Base-by-base conservation (phyloP, 2,797 vertebrate genomes). In the Bovichtus diacanthus region DNA sequence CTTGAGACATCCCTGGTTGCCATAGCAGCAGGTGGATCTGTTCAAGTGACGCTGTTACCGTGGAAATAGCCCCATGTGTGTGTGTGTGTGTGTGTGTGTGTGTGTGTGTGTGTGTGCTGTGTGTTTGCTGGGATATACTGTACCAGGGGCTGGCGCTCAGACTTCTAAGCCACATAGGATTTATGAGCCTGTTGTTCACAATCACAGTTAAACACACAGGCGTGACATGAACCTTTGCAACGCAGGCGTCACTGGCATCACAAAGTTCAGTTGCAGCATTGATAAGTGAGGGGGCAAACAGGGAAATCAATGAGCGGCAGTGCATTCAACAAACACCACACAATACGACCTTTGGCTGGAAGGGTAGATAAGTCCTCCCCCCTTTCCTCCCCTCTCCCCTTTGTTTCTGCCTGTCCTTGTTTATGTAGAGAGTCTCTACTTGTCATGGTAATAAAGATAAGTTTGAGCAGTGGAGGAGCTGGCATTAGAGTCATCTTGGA, bases 321-420 rank as follows among this genome's bases (percentile, higher is more conserved):
- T 25, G 36, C 66, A 81, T 86, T 78, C 78, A 74, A 80, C 79
- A 88, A 88, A 87, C 72, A 80, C 29, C 67, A 1, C 73, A 90
- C 82, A 82, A 73, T 65, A 16, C 29, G 62, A 93, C 91, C 92
- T 93, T 94, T 91, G 89, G 68, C 91, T 92, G 89, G 69, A 41
- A 27, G 68, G 50, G 23, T 15, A 87, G 87, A 93, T 89, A 92
- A 90, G 84, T 54, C 41, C 6, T 23, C 10, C 19, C 25, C 47
- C 10, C 51, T 65, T 34, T 6, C 19, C 27, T 65, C 58, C 25
- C n/a, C 25, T 25, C 59, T 63, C 58, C 63, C 47, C 67, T 5
- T 12, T 44, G 74, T 64, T 53, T 76, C 7, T 70, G 27, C 69
- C 7, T 13, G 46, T 68, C 36, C 74, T 68, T 79, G 70, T 88